phyloP scores from a whole-genome alignment of 1,140 invertebrate species.

The Scaptomyza montana region DNA sequence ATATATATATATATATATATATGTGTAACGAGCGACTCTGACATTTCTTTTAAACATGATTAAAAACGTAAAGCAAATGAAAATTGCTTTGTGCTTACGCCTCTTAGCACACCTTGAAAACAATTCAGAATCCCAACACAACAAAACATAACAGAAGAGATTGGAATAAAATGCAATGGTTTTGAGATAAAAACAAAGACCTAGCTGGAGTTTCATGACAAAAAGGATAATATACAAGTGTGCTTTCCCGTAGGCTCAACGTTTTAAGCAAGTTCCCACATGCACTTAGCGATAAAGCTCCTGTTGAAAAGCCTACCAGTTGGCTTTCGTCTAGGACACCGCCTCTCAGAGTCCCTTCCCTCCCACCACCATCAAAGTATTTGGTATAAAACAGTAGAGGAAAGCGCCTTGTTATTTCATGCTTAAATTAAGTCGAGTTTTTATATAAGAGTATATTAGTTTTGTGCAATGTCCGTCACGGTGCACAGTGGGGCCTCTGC shows the following conservation, averaged over 20 bases:
- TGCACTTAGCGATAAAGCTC: slow-evolving; percentile 78
- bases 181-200: slow-evolving; percentile 46
- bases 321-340: slow-evolving; percentile 62
- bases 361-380: slow-evolving; percentile 33
- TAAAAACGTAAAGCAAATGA: slow-evolving; percentile 79
- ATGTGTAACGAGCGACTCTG: slow-evolving; percentile 57
- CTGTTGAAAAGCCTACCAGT: slow-evolving; percentile 51
- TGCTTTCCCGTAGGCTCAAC: slow-evolving; percentile 24
- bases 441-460: slow-evolving; percentile 13
- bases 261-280: slow-evolving; percentile 6
- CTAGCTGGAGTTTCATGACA: slow-evolving; percentile 42
- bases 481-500: no score
- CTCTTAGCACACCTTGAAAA: slow-evolving; percentile 82
- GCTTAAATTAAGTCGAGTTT: slow-evolving; percentile 78
- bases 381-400: no score
- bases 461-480: no score
- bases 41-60: slow-evolving; percentile 81
- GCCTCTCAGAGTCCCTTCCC: slow-evolving; percentile 3
- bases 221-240: slow-evolving; percentile 39
- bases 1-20: no score
- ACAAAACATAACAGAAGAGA: slow-evolving; percentile 21
- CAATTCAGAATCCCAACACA: slow-evolving; percentile 36
- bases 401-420: no score
- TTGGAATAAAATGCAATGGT: slow-evolving; percentile 35
- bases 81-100: slow-evolving; percentile 81